These are phyloP conservation scores for Schizopygopsis malacanthus DNA, from an alignment of 2,797 vertebrate genomes.

Conservation along the genomic window DNA sequence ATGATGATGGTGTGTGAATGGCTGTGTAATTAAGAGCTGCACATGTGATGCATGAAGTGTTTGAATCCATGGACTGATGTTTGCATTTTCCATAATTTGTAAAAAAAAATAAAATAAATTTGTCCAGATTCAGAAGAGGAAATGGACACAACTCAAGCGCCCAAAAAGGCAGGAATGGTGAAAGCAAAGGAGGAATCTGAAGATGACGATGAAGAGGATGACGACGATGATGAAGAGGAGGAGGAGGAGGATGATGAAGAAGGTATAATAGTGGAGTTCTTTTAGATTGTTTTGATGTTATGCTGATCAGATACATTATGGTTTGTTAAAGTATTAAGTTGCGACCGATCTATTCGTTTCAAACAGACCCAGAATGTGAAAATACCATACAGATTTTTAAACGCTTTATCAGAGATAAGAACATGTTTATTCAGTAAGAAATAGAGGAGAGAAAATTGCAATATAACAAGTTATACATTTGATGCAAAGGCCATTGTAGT, in stretches of 20 bases:
- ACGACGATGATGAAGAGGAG: slow-evolving; percentile 86
- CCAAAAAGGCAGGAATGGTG: slow-evolving; percentile 87
- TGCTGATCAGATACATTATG: too few species aligned
- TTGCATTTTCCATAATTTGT: background rate
- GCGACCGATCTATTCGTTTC: too few species aligned
- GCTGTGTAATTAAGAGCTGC: background rate
- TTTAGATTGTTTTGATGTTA: too few species aligned
- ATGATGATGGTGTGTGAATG: slow-evolving; percentile 35
- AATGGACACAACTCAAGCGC: slow-evolving; percentile 86
- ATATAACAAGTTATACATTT: too few species aligned
- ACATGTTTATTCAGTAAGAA: too few species aligned
- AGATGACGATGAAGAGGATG: slow-evolving; percentile 88
- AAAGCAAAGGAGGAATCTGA: slow-evolving; percentile 88
- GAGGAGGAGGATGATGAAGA: slow-evolving; percentile 81
- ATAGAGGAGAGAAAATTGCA: too few species aligned
- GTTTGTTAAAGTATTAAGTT: too few species aligned
- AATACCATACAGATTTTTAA: too few species aligned
- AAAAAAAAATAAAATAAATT: background rate
- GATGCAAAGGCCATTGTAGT: too few species aligned
- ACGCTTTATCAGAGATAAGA: too few species aligned
- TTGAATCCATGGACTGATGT: slow-evolving; percentile 50
- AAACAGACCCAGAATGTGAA: too few species aligned
- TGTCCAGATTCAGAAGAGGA: slow-evolving; percentile 81
- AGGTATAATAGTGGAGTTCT: slow-evolving; percentile 54
- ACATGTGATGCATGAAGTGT: slow-evolving; percentile 71